These are phyloP conservation scores for Drosophila mauritiana DNA, from an alignment of 1,140 invertebrate species.

Conservation along the genomic window DNA sequence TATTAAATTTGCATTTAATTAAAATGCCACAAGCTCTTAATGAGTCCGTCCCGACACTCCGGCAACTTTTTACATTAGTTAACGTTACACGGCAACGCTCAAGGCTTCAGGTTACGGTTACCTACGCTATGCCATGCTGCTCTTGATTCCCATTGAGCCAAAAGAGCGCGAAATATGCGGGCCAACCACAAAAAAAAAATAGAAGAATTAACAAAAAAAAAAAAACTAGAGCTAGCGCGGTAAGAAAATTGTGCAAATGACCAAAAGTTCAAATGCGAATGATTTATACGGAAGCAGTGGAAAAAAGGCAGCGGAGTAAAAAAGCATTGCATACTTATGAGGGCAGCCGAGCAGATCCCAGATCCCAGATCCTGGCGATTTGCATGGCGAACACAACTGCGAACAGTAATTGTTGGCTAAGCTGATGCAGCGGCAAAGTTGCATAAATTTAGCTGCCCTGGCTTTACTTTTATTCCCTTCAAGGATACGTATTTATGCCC, in stretches of 20 bases:
- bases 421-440: slow-evolving; percentile 16
- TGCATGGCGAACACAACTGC: slow-evolving; percentile 34
- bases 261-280: slow-evolving; percentile 65
- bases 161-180: slow-evolving; percentile 61
- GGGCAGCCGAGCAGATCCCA: slow-evolving; percentile 14
- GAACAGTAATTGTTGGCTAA: slow-evolving; percentile 25
- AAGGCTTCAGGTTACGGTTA: slow-evolving; percentile 42
- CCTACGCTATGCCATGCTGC: slow-evolving; percentile 9
- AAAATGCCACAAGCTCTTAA: slow-evolving; percentile 67
- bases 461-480: not conserved
- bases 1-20: slow-evolving; percentile 71
- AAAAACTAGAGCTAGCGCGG: not conserved
- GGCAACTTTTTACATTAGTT: slow-evolving; percentile 62
- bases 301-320: slow-evolving; percentile 14
- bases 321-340: slow-evolving; percentile 48
- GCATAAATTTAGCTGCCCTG: slow-evolving; percentile 12
- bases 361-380: slow-evolving; percentile 24
- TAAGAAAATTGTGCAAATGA: slow-evolving; percentile 60
- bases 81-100: slow-evolving; percentile 54
- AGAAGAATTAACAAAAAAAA: not conserved
- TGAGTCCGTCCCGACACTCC: slow-evolving; percentile 38
- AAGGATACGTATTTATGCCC: not conserved
- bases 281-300: slow-evolving; percentile 48
- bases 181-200: slow-evolving; percentile 18
- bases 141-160: slow-evolving; percentile 60